phyloP scores from a whole-genome alignment of 2,888 invertebrate genomes.

The Rutpela maculata region DNA sequence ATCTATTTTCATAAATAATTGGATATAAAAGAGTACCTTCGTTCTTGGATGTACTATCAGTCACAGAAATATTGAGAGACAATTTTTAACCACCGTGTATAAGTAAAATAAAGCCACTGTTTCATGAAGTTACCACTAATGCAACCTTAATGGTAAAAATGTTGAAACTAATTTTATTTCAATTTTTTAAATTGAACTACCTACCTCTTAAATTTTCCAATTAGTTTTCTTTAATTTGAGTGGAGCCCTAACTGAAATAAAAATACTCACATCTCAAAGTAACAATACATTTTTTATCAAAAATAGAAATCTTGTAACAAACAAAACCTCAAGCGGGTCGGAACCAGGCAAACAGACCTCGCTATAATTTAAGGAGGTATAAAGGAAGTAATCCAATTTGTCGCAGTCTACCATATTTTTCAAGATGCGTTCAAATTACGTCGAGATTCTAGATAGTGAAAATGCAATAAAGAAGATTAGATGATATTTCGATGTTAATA shows the following conservation, averaged over 20 bases:
- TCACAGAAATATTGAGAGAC: no score
- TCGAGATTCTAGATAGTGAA: neutral
- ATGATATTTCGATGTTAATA: slow-evolving; percentile 20
- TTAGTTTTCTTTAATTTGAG: no score
- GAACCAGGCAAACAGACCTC: neutral
- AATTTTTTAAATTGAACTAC: no score
- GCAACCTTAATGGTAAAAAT: no score
- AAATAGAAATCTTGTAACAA: neutral
- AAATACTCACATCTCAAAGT: neutral
- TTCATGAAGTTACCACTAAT: no score
- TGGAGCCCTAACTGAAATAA: neutral
- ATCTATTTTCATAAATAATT: no score
- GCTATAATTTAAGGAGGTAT: slow-evolving; percentile 5
- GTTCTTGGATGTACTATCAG: no score
- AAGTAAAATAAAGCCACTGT: no score
- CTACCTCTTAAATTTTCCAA: no score
- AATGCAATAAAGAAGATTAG: slow-evolving; percentile 27
- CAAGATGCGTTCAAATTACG: slow-evolving; percentile 3
- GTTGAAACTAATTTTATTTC: no score
- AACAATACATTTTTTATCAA: neutral
- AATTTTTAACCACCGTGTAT: no score
- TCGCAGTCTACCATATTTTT: neutral
- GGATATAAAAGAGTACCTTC: no score
- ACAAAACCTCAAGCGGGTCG: neutral
- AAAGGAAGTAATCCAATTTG: slow-evolving; percentile 16